Conservation (phyloP, 2,888 invertebrate genomes). For the Phrixothrix hirtus region DNA sequence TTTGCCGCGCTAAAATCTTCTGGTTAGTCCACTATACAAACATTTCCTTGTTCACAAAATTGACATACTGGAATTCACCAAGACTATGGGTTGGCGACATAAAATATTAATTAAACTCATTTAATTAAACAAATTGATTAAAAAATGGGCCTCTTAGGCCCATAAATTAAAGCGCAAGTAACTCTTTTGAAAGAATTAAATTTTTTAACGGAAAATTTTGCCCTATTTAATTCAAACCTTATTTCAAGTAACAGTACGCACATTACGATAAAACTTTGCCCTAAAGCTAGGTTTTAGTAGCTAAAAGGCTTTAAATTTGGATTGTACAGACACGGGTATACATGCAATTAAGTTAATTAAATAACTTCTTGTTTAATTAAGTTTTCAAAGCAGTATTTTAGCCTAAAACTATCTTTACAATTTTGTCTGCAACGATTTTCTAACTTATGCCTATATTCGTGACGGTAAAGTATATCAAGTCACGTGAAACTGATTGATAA, state of each 20-base stretch:
- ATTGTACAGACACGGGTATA: conserved; percentile 5
- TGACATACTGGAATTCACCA: too few species aligned
- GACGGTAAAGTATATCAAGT: too few species aligned
- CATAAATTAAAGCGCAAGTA: too few species aligned
- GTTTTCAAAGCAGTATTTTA: conserved; percentile 8
- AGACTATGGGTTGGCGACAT: background rate
- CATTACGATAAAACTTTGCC: background rate
- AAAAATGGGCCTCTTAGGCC: too few species aligned
- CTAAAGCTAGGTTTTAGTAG: conserved; percentile 8
- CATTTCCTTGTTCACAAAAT: too few species aligned
- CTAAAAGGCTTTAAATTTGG: conserved; percentile 11
- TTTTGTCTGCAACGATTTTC: too few species aligned
- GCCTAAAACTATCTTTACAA: background rate
- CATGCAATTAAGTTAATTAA: conserved; percentile 10
- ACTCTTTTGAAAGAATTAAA: background rate
- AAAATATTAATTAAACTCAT: background rate
- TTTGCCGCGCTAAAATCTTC: too few species aligned
- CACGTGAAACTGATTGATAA: too few species aligned
- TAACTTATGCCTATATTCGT: too few species aligned
- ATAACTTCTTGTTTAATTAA: conserved; percentile 9
- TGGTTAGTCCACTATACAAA: too few species aligned
- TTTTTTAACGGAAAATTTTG: too few species aligned
- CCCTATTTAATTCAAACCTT: background rate
- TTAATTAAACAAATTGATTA: background rate
- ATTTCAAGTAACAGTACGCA: background rate